Percentiles rank a stretch among this genome's conserved stretches.
These are phyloP conservation scores for Melipona beecheii DNA, from an alignment of 2,888 invertebrate species.

Conservation along the genomic window DNA sequence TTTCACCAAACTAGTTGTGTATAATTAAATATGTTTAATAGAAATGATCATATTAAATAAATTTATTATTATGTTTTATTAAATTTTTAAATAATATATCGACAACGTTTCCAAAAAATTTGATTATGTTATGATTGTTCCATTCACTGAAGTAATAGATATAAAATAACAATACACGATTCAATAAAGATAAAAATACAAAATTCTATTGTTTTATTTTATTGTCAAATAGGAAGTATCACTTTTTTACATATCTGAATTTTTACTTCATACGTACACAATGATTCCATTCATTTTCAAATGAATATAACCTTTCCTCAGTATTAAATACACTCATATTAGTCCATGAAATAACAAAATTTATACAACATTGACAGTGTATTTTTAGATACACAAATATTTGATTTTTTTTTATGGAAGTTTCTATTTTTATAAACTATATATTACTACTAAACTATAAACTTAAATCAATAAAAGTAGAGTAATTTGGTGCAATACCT, in stretches of 20 bases:
- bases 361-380: neutral
- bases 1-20: conserved; percentile 1
- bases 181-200: neutral
- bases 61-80: neutral
- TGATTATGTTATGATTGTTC: conserved; percentile 5
- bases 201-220: neutral
- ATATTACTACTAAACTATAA: too few species aligned
- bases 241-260: neutral
- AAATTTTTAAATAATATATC: neutral
- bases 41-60: neutral
- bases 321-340: neutral
- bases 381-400: neutral
- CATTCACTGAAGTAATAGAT: neutral
- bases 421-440: neutral
- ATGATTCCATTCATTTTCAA: neutral
- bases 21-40: neutral
- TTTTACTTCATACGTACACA: neutral
- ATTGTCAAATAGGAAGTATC: neutral
- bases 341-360: neutral
- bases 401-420: neutral
- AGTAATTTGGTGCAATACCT: neutral
- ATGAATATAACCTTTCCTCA: conserved; percentile 29
- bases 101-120: neutral
- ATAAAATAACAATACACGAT: neutral
- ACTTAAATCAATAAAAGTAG: neutral